Base-by-base conservation (phyloP, 2,113 vertebrate genomes). In the Odocoileus virginianus region DNA sequence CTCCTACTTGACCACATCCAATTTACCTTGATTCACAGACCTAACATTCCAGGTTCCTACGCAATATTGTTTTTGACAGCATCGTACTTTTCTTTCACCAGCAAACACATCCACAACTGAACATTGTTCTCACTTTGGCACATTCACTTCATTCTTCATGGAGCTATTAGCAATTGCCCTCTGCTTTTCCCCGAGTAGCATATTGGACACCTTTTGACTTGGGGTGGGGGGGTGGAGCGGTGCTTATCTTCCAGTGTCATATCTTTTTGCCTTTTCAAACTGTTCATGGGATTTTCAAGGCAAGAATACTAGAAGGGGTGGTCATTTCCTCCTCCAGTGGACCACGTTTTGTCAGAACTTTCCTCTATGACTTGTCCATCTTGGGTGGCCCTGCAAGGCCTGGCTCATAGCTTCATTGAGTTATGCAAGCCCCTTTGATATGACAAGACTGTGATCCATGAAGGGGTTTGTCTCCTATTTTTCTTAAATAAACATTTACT, bases 191-290 rank as follows among this genome's bases (percentile, higher is more conserved):
- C 67, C 67, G n/a, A 40, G 67, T 40, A 74, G n/a, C 67, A 40
- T 40, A 40, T 0, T 74, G n/a, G 67, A 40, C 10, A 40, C 2
- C n/a, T 74, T 36, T 40, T 40, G 21, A 74, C 36, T 11, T 74
- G n/a, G n/a, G 11, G 67, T 23, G 2, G n/a, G 10, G 67, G 12
- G 1, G 10, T 12, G 21, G 19, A 10, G 2, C 6, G 2, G 10
- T 11, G 0, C 0, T 6, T 11, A 74, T 74, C 67, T 74, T 74
- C 67, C 67, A 74, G 67, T 2, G n/a, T 40, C 36, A 23, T 40
- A 23, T 74, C n/a, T 74, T 74, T 40, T 40, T 74, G 36, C n/a
- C n/a, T 40, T 71, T 71, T 71, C 67, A 71, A 71, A 40, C 67
- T 71, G 67, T 10, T 71, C 67, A 40, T 71, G n/a, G 67, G 19